Conservation (phyloP, 2,888 invertebrate genomes). For the Pomacea canaliculata region DNA sequence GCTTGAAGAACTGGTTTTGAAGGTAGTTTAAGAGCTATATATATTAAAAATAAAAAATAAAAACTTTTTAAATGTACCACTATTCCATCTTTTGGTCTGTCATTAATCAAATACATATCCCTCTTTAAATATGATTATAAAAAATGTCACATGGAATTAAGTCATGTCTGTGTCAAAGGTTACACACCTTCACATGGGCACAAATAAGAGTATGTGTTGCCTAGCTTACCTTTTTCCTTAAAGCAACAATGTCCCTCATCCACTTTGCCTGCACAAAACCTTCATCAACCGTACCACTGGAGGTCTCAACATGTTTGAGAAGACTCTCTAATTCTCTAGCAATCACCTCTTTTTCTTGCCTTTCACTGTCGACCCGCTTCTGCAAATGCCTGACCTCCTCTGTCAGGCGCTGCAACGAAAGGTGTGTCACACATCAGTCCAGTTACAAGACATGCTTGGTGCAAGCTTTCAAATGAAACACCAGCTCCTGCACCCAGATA, state of each 20-base stretch:
- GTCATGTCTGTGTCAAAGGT: too few relatives aligned
- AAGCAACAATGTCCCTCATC: constrained; percentile 28
- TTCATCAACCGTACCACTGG: background rate
- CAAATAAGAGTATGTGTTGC: too few relatives aligned
- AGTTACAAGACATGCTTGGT: background rate
- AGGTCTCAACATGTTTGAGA: constrained; percentile 32
- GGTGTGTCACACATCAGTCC: background rate
- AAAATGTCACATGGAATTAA: too few relatives aligned
- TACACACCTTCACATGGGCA: too few relatives aligned
- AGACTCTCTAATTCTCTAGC: constrained; percentile 40
- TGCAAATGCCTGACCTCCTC: constrained; percentile 37
- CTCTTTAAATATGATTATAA: too few relatives aligned
- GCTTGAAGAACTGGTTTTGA: too few relatives aligned
- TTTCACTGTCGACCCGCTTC: constrained; percentile 30
- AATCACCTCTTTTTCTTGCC: constrained; percentile 44
- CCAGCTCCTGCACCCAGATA: background rate
- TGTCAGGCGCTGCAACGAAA: constrained; percentile 33
- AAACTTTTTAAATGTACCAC: too few relatives aligned
- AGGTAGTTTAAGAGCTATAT: too few relatives aligned
- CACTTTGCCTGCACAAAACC: constrained; percentile 12
- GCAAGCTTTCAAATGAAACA: background rate
- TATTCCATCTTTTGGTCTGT: too few relatives aligned
- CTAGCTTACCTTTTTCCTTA: constrained; percentile 35
- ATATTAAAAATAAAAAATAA: too few relatives aligned
- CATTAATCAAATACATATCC: too few relatives aligned